Evolutionary conservation across 2,888 invertebrate genomes (phyloP).

Genomic region (Hyposoter didymator): DNA sequence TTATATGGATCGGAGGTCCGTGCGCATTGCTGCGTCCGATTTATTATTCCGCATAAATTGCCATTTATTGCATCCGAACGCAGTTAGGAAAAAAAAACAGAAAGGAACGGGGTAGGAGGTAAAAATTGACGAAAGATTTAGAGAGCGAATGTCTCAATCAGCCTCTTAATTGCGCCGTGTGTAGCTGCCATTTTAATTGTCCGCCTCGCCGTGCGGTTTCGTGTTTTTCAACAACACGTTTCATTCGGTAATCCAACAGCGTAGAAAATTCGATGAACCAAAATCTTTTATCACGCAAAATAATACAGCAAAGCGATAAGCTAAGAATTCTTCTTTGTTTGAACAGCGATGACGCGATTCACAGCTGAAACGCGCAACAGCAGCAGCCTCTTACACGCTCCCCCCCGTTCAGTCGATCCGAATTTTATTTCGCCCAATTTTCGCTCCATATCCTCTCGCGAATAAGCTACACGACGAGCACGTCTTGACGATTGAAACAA

Average conservation of each 20-base stretch:
- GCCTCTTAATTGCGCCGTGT: neutral
- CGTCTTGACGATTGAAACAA: neutral
- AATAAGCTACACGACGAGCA: neutral
- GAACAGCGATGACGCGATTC: constrained; percentile 48
- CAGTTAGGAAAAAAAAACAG: neutral
- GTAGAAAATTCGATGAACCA: neutral
- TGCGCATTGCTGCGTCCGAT: constrained; percentile 15
- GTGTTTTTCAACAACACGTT: neutral
- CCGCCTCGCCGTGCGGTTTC: neutral
- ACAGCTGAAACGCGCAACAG: constrained; percentile 41
- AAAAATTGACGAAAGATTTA: constrained; percentile 3
- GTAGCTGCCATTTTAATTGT: neutral
- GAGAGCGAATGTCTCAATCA: constrained; percentile 1
- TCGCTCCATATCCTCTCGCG: neutral
- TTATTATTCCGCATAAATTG: constrained; percentile 37
- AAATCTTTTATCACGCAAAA: neutral
- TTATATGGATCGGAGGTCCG: constrained; percentile 74
- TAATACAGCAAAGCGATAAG: constrained; percentile 3
- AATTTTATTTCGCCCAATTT: neutral
- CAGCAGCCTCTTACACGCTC: neutral
- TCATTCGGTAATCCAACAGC: neutral
- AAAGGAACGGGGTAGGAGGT: constrained; percentile 1
- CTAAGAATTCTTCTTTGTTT: neutral
- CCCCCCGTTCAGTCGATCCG: neutral
- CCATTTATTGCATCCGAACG: constrained; percentile 6